Conservation (phyloP, 2,113 vertebrate species). For the Percina caprodes region DNA sequence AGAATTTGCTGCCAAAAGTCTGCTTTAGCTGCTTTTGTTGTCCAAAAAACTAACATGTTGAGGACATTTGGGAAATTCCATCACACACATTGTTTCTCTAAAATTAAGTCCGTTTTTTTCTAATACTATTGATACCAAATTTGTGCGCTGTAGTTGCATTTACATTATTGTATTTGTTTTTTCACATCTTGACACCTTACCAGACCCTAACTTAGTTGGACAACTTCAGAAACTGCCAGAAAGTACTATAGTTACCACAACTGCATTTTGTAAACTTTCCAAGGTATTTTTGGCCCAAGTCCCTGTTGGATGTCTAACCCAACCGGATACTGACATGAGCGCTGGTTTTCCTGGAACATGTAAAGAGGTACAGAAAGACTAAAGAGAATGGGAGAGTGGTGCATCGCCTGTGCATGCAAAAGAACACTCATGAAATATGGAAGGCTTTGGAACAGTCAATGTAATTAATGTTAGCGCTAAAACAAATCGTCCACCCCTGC, state of each 20-base stretch:
- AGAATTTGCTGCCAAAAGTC: slow-evolving; percentile 9
- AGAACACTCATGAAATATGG: slow-evolving; percentile 79
- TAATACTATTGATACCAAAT: neutral
- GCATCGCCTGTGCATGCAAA: slow-evolving; percentile 56
- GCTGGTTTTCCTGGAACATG: slow-evolving; percentile 70
- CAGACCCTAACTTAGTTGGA: slow-evolving; percentile 21
- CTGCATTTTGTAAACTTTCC: slow-evolving; percentile 58
- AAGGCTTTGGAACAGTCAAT: slow-evolving; percentile 69
- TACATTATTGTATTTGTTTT: neutral
- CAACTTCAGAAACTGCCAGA: neutral
- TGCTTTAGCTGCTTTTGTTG: slow-evolving; percentile 9
- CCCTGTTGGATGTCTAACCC: slow-evolving; percentile 52
- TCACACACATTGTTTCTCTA: neutral
- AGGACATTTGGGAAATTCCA: slow-evolving; percentile 18
- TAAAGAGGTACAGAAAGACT: slow-evolving; percentile 70
- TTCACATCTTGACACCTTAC: neutral
- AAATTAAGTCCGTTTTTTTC: neutral
- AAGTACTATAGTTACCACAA: neutral
- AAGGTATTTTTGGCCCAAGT: slow-evolving; percentile 52
- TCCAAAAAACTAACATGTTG: slow-evolving; percentile 11
- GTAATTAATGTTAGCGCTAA: slow-evolving; percentile 75
- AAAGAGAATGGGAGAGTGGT: slow-evolving; percentile 77
- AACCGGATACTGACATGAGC: slow-evolving; percentile 55
- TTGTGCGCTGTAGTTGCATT: neutral
- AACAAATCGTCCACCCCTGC: slow-evolving; percentile 68